Base-by-base conservation (phyloP, 2,113 vertebrate genomes). In the Potamarius usumacintae region DNA sequence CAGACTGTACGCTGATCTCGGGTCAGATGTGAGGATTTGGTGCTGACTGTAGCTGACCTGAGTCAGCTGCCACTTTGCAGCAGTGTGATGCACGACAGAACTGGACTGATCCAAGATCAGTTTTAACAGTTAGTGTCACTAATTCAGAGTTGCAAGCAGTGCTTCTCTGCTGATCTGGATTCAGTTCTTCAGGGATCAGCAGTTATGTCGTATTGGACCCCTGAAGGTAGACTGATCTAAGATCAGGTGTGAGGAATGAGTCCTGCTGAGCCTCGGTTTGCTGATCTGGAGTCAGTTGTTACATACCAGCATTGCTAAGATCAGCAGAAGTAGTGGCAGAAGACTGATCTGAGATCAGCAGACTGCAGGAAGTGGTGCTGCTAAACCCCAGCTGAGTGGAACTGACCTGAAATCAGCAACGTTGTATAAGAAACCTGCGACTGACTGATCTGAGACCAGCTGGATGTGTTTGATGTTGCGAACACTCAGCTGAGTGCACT, bases 401-500 rank as follows among this genome's bases (percentile, higher is more conserved):
- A 30, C 65, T 34, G 69, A 72, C 27, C 25, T 69, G 65, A 5
- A 74, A 34, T 74, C 71, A 48, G 34, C 7, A 2, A 34, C 14
- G 15, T 30, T 58, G 78, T 12, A 22, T 79, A 10, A 17, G 27
- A 22, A 80, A 60, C 17, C 10, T 6, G 17, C 62, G 15, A 57
- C 4, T 48, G 50, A 18, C 48, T 60, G 58, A 62, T 82, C 30
- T 25, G 65, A 84, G 60, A 81, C 17, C 74, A 72, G 85, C 62
- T 83, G 84, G 62, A 72, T 9, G 65, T 86, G 77, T 27, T 53
- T 76, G 72, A 76, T 6, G 42, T 50, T 72, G 69, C 69, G 55
- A 27, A 83, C 22, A 52, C 57, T 85, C 62, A 20, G 57, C 86
- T 48, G 79, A 79, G n/a, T 67, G 14, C 8, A 50, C 86, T 72